A percentile compares a stretch with the other conserved stretches of the same genome.
phyloP scores from a whole-genome alignment of 2,888 invertebrate species.

The Schizaphis graminum region DNA sequence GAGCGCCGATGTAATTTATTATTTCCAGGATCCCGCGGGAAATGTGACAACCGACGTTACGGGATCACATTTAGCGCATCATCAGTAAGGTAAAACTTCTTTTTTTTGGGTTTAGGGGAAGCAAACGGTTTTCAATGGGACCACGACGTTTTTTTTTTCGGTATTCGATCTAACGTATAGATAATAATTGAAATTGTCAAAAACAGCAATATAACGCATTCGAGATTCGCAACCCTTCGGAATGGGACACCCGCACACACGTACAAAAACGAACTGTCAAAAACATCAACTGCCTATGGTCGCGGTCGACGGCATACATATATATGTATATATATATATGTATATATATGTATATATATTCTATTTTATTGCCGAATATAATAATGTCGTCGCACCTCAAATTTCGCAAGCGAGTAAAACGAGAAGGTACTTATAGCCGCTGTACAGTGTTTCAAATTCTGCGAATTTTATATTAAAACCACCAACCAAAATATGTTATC shows the following conservation, averaged over 20 bases:
- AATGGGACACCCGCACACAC: neutral
- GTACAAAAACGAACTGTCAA: conserved; percentile 45
- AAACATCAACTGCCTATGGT: conserved; percentile 35
- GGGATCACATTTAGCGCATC: neutral
- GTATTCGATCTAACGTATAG: conserved; percentile 42
- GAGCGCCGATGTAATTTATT: neutral
- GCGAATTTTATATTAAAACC: neutral
- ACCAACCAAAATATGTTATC: neutral
- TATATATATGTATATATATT: too few species aligned
- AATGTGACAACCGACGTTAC: neutral
- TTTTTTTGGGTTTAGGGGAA: neutral
- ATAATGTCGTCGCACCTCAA: conserved; percentile 10
- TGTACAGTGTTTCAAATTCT: neutral
- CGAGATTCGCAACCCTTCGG: conserved; percentile 52
- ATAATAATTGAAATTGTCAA: conserved; percentile 64
- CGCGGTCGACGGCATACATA: neutral
- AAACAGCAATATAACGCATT: conserved; percentile 54
- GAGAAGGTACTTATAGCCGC: too few species aligned
- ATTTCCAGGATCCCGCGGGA: neutral
- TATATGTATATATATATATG: too few species aligned
- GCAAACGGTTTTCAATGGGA: conserved; percentile 19
- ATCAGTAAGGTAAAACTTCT: neutral
- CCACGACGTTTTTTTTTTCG: conserved; percentile 4
- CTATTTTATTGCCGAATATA: neutral
- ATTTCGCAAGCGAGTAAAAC: neutral